A percentile compares a stretch with the other conserved stretches of the same genome.
These are phyloP conservation scores for Lypha dubia DNA, from an alignment of 2,888 invertebrate genomes.

Conservation along the genomic window DNA sequence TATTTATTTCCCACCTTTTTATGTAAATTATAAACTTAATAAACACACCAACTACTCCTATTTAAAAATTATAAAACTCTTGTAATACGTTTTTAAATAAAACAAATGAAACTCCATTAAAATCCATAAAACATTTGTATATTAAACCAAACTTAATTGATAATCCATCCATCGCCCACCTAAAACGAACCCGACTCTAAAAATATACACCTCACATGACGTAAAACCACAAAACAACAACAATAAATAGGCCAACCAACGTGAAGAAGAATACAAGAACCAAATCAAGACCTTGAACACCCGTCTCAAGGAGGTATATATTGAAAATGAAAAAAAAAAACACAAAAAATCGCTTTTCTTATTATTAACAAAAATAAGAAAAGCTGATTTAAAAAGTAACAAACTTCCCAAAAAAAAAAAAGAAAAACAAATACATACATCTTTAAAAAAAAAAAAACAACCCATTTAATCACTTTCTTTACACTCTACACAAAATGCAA, in stretches of 20 bases:
- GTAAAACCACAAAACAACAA: conserved; percentile 77
- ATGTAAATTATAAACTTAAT: conserved; percentile 37
- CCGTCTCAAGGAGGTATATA: conserved; percentile 98
- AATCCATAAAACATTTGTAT: conserved; percentile 56
- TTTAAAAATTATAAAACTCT: conserved; percentile 20
- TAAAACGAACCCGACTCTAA: conserved; percentile 31
- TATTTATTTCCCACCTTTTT: conserved; percentile 58
- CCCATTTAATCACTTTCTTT: conserved; percentile 49
- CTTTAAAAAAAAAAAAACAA: neutral
- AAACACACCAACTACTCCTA: conserved; percentile 40
- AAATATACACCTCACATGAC: conserved; percentile 51
- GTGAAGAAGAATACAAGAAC: conserved; percentile 99
- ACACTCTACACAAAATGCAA: conserved; percentile 26
- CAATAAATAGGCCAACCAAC: conserved; percentile 95
- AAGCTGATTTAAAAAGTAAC: conserved; percentile 66
- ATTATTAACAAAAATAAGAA: conserved; percentile 55
- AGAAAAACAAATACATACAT: conserved; percentile 22
- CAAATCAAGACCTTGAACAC: conserved; percentile 99
- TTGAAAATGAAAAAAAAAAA: conserved; percentile 8
- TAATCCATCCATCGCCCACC: conserved; percentile 23
- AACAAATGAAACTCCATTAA: conserved; percentile 54
- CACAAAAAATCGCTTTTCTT: conserved; percentile 61
- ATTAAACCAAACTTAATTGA: conserved; percentile 55
- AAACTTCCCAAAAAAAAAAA: conserved; percentile 61
- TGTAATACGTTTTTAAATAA: conserved; percentile 45